A percentile compares a stretch with the other conserved stretches of the same genome.
phyloP scores from a whole-genome alignment of 2,888 invertebrate genomes.

The Escarpia spicata region DNA sequence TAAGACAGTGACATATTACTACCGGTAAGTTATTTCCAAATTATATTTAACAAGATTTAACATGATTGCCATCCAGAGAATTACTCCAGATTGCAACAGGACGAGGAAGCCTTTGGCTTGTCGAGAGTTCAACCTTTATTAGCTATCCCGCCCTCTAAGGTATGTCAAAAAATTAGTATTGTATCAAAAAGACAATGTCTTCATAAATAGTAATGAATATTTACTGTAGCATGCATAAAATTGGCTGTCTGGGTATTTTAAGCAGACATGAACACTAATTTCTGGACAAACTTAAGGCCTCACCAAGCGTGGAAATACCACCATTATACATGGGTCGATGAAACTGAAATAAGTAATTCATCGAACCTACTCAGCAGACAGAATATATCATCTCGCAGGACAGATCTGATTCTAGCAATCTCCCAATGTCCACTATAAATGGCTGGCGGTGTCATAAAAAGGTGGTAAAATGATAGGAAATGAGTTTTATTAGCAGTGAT shows the following conservation, averaged over 20 bases:
- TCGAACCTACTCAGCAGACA: neutral
- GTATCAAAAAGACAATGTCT: neutral
- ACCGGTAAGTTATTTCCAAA: neutral
- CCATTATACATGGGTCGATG: conserved; percentile 2
- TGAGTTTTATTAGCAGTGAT: neutral
- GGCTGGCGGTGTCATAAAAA: neutral
- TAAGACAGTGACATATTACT: neutral
- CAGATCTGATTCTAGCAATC: neutral
- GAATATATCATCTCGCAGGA: neutral
- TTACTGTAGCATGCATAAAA: neutral
- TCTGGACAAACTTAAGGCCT: neutral
- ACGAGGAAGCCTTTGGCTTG: too few relatives aligned
- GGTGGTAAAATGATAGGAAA: neutral
- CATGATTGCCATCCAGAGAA: too few relatives aligned
- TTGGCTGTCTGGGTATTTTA: neutral
- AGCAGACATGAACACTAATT: neutral
- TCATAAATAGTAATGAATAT: neutral
- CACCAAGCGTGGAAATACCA: neutral
- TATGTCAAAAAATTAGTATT: neutral
- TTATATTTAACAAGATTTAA: too few relatives aligned
- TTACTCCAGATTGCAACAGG: too few relatives aligned
- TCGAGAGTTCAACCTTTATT: too few relatives aligned
- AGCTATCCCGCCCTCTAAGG: too few relatives aligned
- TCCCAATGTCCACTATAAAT: neutral
- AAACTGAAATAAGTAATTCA: neutral